phyloP scores from a whole-genome alignment of 2,113 vertebrate genomes.

The Brachypteracias leptosomus region DNA sequence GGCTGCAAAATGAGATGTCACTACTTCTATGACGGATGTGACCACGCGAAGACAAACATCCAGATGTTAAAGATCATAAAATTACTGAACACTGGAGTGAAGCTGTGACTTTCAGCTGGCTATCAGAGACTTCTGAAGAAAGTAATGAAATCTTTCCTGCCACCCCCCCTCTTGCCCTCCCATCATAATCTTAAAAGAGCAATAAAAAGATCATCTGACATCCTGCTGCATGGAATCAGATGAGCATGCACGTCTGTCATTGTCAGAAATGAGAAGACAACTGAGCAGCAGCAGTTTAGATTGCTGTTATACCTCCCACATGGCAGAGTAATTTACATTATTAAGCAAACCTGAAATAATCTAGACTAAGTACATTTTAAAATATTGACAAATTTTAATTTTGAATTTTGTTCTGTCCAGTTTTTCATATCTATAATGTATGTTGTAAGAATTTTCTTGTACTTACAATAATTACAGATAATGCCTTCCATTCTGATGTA shows the following conservation, averaged over 20 bases:
- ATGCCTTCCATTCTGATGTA: background rate
- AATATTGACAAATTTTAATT: background rate
- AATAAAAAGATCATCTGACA: background rate
- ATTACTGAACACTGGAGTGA: background rate
- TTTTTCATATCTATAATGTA: background rate
- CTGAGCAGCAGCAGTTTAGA: background rate
- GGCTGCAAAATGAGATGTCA: background rate
- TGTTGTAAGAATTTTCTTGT: background rate
- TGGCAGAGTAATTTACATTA: background rate
- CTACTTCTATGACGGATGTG: background rate
- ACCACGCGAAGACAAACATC: background rate
- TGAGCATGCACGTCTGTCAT: background rate
- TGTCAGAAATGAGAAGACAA: background rate
- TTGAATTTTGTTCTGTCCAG: background rate
- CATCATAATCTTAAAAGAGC: background rate
- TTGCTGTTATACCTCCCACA: background rate
- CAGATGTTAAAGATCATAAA: background rate
- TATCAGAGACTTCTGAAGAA: background rate
- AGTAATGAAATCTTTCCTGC: background rate
- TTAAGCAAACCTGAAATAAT: background rate
- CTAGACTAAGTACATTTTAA: background rate
- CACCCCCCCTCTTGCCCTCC: background rate
- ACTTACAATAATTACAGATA: background rate
- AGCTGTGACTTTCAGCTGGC: background rate
- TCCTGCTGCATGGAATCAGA: background rate